Evolutionary conservation across 2,113 vertebrate species (phyloP).

Genomic region (Mugil cephalus): DNA sequence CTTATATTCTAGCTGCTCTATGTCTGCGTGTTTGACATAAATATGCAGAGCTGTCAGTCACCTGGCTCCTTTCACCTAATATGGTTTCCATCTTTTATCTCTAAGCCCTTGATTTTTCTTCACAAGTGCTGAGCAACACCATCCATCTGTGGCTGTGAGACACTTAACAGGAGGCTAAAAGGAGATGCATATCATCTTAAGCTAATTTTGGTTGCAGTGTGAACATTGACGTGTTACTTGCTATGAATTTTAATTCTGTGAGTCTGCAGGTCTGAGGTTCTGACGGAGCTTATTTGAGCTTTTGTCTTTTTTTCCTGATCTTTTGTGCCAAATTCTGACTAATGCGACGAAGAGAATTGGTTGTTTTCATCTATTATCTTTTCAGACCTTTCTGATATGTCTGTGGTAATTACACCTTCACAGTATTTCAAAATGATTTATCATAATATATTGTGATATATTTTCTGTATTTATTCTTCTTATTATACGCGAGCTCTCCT

Average conservation of each 20-base stretch:
- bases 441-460: too few species aligned
- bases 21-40: background rate
- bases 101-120: slow-evolving; percentile 26
- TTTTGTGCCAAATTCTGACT: background rate
- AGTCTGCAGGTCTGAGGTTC: background rate
- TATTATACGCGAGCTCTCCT: too few species aligned
- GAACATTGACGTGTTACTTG: slow-evolving; percentile 16
- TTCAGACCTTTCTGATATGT: background rate
- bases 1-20: background rate
- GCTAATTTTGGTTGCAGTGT: slow-evolving; percentile 21
- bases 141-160: slow-evolving; percentile 45
- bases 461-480: too few species aligned
- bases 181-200: slow-evolving; percentile 5
- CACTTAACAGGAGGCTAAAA: slow-evolving; percentile 14
- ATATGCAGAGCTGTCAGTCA: background rate
- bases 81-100: slow-evolving; percentile 42
- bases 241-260: background rate
- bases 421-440: too few species aligned
- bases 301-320: background rate
- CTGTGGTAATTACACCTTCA: background rate
- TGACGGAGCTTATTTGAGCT: background rate
- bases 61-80: slow-evolving; percentile 31
- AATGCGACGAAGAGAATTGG: background rate
- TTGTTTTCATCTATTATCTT: background rate
- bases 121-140: slow-evolving; percentile 24